A percentile compares a stretch with the other conserved stretches of the same genome.
These are phyloP conservation scores for Lordiphosa clarofinis DNA, from an alignment of 1,140 invertebrate genomes.

Conservation along the genomic window DNA sequence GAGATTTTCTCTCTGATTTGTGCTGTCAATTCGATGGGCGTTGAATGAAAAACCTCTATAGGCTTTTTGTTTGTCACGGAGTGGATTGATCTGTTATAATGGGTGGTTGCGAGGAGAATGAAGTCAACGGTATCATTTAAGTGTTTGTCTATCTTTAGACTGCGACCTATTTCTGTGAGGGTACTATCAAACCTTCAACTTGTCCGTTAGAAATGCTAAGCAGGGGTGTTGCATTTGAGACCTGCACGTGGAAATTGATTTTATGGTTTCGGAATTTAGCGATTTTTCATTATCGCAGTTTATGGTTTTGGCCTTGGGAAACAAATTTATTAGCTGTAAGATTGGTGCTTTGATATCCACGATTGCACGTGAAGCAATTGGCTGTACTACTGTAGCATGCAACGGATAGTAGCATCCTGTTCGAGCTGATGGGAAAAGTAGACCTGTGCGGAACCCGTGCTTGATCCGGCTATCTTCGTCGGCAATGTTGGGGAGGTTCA, in stretches of 20 bases:
- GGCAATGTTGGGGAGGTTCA: no score
- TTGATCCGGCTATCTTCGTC: no score
- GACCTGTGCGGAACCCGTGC: no score
- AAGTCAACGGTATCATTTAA: not conserved
- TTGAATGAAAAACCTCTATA: conserved; percentile 8
- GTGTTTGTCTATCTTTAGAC: conserved; percentile 12
- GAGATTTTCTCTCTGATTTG: conserved; percentile 7
- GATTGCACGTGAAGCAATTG: conserved; percentile 7
- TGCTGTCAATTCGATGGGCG: not conserved
- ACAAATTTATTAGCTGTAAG: not conserved
- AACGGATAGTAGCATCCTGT: no score
- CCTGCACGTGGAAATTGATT: no score
- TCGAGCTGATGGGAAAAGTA: no score
- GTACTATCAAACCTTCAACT: not conserved
- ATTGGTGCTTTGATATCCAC: conserved; percentile 4
- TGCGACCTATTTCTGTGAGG: not conserved
- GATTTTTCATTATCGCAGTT: no score
- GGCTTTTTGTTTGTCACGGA: conserved; percentile 10
- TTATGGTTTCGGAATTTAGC: no score
- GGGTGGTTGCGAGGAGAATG: conserved; percentile 11
- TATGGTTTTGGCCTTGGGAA: conserved; percentile 1
- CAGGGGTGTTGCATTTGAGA: no score
- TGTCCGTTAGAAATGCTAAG: no score
- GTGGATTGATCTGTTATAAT: conserved; percentile 14
- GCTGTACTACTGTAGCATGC: conserved; percentile 13